Base-by-base conservation (phyloP, 2,113 vertebrate species). In the Thamnophis sirtalis region DNA sequence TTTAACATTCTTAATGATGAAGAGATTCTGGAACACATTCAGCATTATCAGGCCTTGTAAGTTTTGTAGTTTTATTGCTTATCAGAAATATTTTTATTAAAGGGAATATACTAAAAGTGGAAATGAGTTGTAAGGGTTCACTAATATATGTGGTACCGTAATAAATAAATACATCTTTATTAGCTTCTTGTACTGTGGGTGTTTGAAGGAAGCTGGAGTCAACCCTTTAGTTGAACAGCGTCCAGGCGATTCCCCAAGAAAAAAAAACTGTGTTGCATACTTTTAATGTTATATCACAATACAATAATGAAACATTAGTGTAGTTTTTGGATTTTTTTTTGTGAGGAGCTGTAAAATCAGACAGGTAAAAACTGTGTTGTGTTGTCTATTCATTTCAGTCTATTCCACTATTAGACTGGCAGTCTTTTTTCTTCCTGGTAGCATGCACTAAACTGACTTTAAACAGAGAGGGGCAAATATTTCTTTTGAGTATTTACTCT, bases 1-100 rank as follows among this genome's bases (percentile, higher is more conserved):
- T 91, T 93, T 55, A 94, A 90, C 91, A 55, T 8, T 49, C 89
- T 93, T 7, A 68, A 95, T 50, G 80, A 95, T 53, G 95, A 97
- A 84, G 96, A 97, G 90, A 96, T 97, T 88, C 93, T 95, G 49
- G 95, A 26, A 0, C 95, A 95, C 21, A 26, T 95, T 24, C 55
- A 92, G 84, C 89, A 96, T 87, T 94, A 95, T 91, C 94, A 95
- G 68, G 87, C 89, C 84, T 93, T 97, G 96, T 96, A 92, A 97
- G 96, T 96, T 92, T 73, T 68, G 24, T 86, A 38, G 86, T 89
- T 73, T 11, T n/a, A 55, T 87, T 0, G 0, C 91, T 89, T 88
- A 26, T 49, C 49, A 89, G 73, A 60, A 68, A 51, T 43, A 49
- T 73, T 1, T 2, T 87, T 1, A 0, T 49, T 43, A 80, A 28